Base-by-base conservation (phyloP, 64 coral and sea anemone genomes). In the Montipora foliosa region DNA sequence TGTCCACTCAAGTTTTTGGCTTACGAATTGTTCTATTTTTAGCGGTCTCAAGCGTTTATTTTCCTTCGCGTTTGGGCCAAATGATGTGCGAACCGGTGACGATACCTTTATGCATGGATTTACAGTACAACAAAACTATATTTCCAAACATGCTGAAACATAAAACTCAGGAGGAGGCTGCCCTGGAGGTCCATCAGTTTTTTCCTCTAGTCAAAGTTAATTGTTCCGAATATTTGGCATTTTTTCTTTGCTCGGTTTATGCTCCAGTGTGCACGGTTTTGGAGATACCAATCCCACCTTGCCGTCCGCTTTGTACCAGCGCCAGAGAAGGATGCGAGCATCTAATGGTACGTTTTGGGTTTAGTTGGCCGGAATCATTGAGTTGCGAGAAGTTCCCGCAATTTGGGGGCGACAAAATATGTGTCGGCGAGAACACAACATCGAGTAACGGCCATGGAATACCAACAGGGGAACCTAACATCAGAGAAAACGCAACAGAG, bases 191-290 rank as follows among this genome's bases (percentile, higher is more conserved):
- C 5, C 96, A 91, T 67, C 93, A 98, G 88, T 98, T 98, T 81
- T 97, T 94, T 67, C 93, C 93, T 29, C 87, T 95, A 5, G 93
- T 98, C 5, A 95, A 95, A 90, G 93, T 98, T 48, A 84, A 68
- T 13, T 98, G 96, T 47, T 98, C 96, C 17, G 57, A 80, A 62
- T 91, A 98, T 79, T 67, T 98, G n/a, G 96, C 93, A 50, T 95
- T 95, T 87, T 98, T 98, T 71, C 73, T 98, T 9, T 98, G 96
- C 25, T 93, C 96, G 12, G 89, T 98, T n/a, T 98, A 98, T n/a
- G 93, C 93, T 4, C 96, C 96, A 5, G 81, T 95, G 10, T 98
- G 96, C 49, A 98, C 96, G 2, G 51, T 95, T 14, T 73, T 98
- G 5, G 93, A 87, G 37, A 98, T 75, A 4, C 93, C 93, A 0